Evolutionary conservation across 2,113 vertebrate species (phyloP), one percentile per base, ranked within the genome.

Genomic region (Podiceps cristatus): DNA sequence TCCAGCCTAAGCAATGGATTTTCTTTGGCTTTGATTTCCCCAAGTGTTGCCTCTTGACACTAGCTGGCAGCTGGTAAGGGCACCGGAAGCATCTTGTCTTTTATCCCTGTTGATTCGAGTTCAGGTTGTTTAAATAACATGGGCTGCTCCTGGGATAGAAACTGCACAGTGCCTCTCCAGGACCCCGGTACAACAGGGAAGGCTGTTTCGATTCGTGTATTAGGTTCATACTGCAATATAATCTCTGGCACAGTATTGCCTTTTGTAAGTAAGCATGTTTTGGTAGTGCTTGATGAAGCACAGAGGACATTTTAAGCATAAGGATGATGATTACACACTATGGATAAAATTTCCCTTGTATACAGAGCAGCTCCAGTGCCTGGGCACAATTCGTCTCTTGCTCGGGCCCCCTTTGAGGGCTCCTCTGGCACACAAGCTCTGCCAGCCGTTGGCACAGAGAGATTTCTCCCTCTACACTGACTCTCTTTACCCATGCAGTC

Each of bases 321-420:
- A 74, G 24, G 14, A 58, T 42, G 24, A 59, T 7, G 13, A 29
- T 73, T 45, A 59, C 33, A 29, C 20, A 10, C 53, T 50, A 58
- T 10, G n/a, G 18, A 11, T 29, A 29, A 63, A n/a, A 42, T 63
- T 49, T 80, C 17, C 33, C 14, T 27, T 27, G 2, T 47, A 11
- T 23, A 63, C 17, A 44, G 63, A 86, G n/a, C 29, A 75, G 68
- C 23, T 71, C 24, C 15, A 44, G 24, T 35, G 22, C 77, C 33
- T 25, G 5, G 3, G 0, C 17, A 16, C 44, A 28, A 35, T 33
- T 78, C 16, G 7, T 11, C 10, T 58, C 28, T 20, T 4, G 5
- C 24, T 45, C 27, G 49, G 55, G 4, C 20, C 23, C 35, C 17
- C n/a, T 40, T 79, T 49, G 67, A 83, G 40, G 37, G 31, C 53